Percentiles rank a stretch among this genome's conserved stretches.
Evolutionary conservation across 2,113 vertebrate genomes (phyloP).

Genomic region (Rhea americana): DNA sequence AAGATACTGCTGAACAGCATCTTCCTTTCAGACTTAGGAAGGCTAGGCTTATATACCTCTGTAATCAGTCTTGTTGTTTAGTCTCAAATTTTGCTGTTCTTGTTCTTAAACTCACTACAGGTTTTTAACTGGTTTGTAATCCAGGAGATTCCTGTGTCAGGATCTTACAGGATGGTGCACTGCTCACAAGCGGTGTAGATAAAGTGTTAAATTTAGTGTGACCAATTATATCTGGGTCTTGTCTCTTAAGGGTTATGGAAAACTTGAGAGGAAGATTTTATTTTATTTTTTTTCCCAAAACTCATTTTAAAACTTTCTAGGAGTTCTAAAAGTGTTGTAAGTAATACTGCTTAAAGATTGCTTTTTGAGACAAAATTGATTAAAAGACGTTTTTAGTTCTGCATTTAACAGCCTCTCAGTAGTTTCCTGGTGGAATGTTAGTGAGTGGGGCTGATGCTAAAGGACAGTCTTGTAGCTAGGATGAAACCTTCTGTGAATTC

Average conservation of each 20-base stretch:
- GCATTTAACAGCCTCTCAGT: not conserved
- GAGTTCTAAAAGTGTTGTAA: not conserved
- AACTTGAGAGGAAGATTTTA: not conserved
- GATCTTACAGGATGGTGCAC: not conserved
- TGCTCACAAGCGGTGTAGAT: not conserved
- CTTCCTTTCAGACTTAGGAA: not conserved
- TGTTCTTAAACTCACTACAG: not conserved
- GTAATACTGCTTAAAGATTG: not conserved
- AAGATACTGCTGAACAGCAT: not conserved
- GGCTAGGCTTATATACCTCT: accelerated
- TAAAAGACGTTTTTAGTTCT: not conserved
- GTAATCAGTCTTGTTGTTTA: not conserved
- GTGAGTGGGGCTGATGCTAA: not conserved
- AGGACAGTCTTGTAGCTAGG: no score
- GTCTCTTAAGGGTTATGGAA: not conserved
- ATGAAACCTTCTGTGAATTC: no score
- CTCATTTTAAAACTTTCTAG: not conserved
- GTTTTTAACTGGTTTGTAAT: not conserved
- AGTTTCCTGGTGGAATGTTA: not conserved
- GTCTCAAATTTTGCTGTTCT: not conserved
- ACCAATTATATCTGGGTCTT: not conserved
- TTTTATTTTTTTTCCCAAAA: not conserved
- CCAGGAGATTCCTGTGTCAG: not conserved
- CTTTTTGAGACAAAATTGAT: not conserved
- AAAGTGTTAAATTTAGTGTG: not conserved